These are phyloP conservation scores for Tylochromis polylepis DNA, from an alignment of 2,113 vertebrate species.

Conservation along the genomic window DNA sequence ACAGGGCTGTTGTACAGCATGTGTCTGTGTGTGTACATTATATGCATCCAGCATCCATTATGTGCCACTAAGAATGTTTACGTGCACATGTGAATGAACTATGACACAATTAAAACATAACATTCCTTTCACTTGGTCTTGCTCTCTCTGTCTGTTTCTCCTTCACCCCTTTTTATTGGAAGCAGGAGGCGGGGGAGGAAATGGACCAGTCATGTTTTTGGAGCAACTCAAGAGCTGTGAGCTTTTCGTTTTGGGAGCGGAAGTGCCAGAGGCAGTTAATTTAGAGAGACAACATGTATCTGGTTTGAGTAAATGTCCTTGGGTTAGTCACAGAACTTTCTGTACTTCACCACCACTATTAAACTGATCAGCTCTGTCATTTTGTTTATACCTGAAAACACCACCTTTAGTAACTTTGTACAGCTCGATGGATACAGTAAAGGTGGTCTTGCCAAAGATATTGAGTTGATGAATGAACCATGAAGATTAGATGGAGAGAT, in stretches of 20 bases:
- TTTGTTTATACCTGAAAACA: neutral
- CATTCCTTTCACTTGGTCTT: neutral
- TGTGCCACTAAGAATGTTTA: neutral
- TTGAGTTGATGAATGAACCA: neutral
- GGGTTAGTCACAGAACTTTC: neutral
- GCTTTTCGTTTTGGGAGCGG: slow-evolving; percentile 57
- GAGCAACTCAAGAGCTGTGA: slow-evolving; percentile 52
- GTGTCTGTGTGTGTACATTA: neutral
- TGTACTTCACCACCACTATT: neutral
- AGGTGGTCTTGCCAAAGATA: neutral
- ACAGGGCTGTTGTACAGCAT: neutral
- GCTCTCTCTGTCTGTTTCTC: neutral
- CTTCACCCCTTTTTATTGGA: slow-evolving; percentile 55
- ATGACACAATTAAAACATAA: neutral
- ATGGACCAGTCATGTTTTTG: slow-evolving; percentile 58
- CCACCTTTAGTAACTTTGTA: neutral
- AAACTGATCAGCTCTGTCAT: neutral
- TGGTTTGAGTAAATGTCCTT: slow-evolving; percentile 36
- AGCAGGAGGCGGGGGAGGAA: slow-evolving; percentile 62
- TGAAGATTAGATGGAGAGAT: neutral
- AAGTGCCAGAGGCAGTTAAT: slow-evolving; percentile 56
- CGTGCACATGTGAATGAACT: neutral
- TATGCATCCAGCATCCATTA: neutral
- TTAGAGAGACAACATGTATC: slow-evolving; percentile 33
- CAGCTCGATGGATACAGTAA: neutral